These are phyloP conservation scores for Semotilus atromaculatus DNA, from an alignment of 2,797 vertebrate species.

Conservation along the genomic window DNA sequence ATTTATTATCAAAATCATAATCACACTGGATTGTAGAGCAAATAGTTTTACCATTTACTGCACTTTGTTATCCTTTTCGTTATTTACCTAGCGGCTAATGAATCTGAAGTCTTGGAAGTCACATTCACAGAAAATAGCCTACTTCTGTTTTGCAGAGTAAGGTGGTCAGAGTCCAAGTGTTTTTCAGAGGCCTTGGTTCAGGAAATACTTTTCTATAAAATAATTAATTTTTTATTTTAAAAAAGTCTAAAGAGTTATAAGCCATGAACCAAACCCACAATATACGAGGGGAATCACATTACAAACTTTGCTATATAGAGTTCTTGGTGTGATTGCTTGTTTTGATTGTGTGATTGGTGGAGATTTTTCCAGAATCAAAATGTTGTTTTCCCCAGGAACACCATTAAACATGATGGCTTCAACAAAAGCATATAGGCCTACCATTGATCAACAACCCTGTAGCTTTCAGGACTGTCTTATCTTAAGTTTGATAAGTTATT, in stretches of 20 bases:
- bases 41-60: background rate
- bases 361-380: background rate
- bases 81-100: background rate
- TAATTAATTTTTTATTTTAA: too few relatives aligned
- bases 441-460: background rate
- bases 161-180: background rate
- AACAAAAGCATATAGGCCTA: background rate
- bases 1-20: background rate
- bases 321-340: background rate
- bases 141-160: background rate
- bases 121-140: background rate
- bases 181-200: background rate
- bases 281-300: background rate
- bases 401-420: background rate
- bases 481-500: background rate
- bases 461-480: background rate
- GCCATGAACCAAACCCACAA: background rate
- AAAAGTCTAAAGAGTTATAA: background rate
- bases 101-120: background rate
- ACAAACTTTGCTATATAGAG: background rate
- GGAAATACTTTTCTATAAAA: background rate
- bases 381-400: background rate
- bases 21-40: background rate
- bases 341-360: background rate
- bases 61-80: background rate